These are phyloP conservation scores for Pecten maximus DNA, from an alignment of 2,888 invertebrate genomes.

Conservation along the genomic window DNA sequence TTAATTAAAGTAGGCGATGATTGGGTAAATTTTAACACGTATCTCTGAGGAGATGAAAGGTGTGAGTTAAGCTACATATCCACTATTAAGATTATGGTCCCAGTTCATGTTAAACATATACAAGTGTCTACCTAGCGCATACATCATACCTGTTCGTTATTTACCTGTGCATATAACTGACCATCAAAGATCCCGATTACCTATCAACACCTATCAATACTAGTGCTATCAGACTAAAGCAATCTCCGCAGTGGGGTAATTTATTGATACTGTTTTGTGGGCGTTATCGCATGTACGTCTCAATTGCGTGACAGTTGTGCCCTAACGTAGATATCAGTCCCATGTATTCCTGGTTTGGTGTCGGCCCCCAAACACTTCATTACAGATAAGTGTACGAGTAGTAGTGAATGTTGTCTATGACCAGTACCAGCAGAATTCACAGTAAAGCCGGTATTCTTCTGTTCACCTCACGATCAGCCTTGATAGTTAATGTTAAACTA, in stretches of 20 bases:
- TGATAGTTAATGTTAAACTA: conserved; percentile 20
- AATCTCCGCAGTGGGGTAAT: conserved; percentile 51
- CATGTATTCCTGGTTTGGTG: not conserved
- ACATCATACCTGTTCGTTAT: not conserved
- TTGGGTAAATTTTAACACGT: conserved; percentile 30
- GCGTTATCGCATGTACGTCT: conserved; percentile 68
- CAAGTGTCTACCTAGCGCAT: not conserved
- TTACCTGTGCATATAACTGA: conserved; percentile 22
- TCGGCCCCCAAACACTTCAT: not conserved
- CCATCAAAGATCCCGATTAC: conserved; percentile 33
- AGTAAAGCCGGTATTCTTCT: conserved; percentile 7
- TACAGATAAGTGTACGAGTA: not conserved
- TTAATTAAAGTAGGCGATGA: conserved; percentile 16
- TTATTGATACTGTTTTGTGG: conserved; percentile 64
- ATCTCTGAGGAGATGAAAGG: conserved; percentile 29
- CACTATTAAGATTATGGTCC: not conserved
- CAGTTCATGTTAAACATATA: not conserved
- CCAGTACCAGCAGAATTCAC: not conserved
- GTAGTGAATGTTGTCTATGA: not conserved
- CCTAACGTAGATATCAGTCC: not conserved
- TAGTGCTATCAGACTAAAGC: not conserved
- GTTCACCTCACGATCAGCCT: not conserved
- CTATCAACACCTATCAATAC: conserved; percentile 32
- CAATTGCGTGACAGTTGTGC: conserved; percentile 71
- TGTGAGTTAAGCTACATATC: not conserved